Percentiles rank a stretch among this genome's conserved stretches.
Evolutionary conservation across 2,797 vertebrate genomes (phyloP).

Genomic region (Alfaro cultratus): DNA sequence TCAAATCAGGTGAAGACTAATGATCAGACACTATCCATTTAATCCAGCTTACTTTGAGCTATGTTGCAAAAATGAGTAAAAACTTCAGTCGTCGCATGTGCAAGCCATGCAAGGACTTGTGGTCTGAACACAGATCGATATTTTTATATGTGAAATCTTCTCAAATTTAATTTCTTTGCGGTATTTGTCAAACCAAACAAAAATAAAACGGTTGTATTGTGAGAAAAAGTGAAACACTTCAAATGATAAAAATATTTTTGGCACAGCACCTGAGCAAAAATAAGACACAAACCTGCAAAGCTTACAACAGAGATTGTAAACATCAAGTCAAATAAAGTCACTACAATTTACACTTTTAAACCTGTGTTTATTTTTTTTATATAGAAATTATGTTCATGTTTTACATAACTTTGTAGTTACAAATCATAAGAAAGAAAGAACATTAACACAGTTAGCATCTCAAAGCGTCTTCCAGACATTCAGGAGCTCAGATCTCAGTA

Average conservation of each 20-base stretch:
- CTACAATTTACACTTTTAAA: slow-evolving; percentile 70
- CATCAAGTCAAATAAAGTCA: slow-evolving; percentile 20
- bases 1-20: not conserved
- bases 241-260: not conserved
- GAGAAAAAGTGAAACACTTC: not conserved
- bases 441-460: slow-evolving; percentile 79
- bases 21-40: not conserved
- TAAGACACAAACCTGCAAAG: not conserved
- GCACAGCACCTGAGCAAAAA: too few species aligned
- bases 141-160: not conserved
- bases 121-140: not conserved
- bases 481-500: slow-evolving; percentile 61
- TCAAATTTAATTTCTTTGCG: not conserved
- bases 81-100: not conserved
- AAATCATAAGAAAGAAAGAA: slow-evolving; percentile 78
- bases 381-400: slow-evolving; percentile 83
- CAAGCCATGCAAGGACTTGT: not conserved
- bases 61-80: not conserved
- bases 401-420: slow-evolving; percentile 79
- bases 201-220: not conserved
- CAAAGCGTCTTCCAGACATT: slow-evolving; percentile 67
- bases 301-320: not conserved
- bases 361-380: slow-evolving; percentile 74
- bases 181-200: not conserved
- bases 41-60: not conserved